Base-by-base conservation (phyloP, 2,797 vertebrate species). In the Lepilemur ruficaudatus region DNA sequence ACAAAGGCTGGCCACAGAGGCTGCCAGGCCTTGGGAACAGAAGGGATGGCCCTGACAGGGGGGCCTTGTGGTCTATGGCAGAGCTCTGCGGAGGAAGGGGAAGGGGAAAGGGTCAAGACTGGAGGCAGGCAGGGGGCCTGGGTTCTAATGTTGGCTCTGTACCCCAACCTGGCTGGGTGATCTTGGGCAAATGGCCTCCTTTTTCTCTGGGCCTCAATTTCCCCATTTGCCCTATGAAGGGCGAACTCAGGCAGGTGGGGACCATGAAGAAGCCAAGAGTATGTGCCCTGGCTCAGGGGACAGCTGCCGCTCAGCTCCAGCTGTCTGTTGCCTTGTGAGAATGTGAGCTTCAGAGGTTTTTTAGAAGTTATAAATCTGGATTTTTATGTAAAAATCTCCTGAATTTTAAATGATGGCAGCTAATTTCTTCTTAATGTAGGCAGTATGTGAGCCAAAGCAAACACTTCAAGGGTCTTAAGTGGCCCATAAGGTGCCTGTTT, bases 381-480 rank as follows among this genome's bases (percentile, higher is more conserved):
- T 94, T 96, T 97, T 84, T 96, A 85, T 83, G 52, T 96, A 93
- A 93, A 97, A 95, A 81, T 91, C 59, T 94, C 75, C 57, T 82
- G 94, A 93, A 95, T 93, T 81, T 97, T 93, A 95, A 98, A 95
- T 93, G 87, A 96, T 88, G 88, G 87, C 76, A 95, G 80, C 81
- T 96, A 95, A 95, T 96, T 96, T 93, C 70, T 96, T 93, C 82
- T 95, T 95, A 93, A 96, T 69, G 55, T 93, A 95, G 89, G 90
- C 43, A 85, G 57, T 55, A n/a, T 50, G 57, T 87, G 76, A 97
- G 91, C 92, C 96, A 96, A 98, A 96, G 38, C 90, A 97, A 96
- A 93, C 73, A 95, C 85, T 96, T 83, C 30, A 83, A 91, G 85
- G 73, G 89, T 96, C 92, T 96, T 95, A 96, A 94, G 92, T 92